phyloP scores from a whole-genome alignment of 1,140 invertebrate genomes.

The Neotoxoptera formosana region DNA sequence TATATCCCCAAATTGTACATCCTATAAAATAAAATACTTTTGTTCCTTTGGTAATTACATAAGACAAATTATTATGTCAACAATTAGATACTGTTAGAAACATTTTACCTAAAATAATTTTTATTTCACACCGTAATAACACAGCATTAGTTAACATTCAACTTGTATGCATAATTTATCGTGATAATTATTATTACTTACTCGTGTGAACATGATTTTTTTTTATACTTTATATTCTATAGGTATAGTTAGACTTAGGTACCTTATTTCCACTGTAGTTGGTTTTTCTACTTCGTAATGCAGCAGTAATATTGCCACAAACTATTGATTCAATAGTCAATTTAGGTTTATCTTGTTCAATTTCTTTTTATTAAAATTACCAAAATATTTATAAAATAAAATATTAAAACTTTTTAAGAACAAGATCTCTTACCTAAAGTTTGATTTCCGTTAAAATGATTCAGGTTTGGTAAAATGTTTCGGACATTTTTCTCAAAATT shows the following conservation, averaged over 20 bases:
- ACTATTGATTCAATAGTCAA: conserved; percentile 30
- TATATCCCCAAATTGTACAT: neutral
- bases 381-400: neutral
- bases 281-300: conserved; percentile 49
- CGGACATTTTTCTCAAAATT: conserved; percentile 35
- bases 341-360: neutral
- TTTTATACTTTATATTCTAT: neutral
- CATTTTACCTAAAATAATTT: neutral
- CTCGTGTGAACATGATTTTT: neutral
- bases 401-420: neutral
- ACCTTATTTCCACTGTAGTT: conserved; percentile 3
- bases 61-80: neutral
- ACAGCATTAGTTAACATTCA: neutral
- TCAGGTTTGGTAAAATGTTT: conserved; percentile 32
- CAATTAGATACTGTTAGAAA: neutral
- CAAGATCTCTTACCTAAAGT: neutral
- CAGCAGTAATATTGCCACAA: conserved; percentile 51
- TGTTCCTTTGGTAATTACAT: neutral
- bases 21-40: conserved; percentile 5
- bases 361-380: conserved; percentile 29
- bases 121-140: neutral
- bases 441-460: conserved; percentile 43
- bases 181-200: neutral
- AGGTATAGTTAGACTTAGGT: neutral
- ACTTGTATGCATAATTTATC: neutral